A percentile compares a stretch with the other conserved stretches of the same genome.
Conservation (phyloP, 1,140 invertebrate genomes). For the Zaprionus ornatus region DNA sequence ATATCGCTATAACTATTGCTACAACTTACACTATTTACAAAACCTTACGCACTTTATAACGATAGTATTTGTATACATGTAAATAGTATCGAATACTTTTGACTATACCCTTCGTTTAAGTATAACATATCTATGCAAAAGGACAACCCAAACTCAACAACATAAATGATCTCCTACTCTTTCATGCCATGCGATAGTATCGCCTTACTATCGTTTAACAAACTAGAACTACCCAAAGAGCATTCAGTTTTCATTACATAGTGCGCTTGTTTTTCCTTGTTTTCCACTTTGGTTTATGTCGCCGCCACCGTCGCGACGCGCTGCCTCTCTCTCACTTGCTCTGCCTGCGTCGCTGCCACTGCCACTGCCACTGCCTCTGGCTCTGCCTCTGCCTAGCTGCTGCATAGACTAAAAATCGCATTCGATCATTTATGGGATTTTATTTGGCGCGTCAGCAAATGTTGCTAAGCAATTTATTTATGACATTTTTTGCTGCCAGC, state of each 20-base stretch:
- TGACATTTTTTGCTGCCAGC: slow-evolving; percentile 72
- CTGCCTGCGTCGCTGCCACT: slow-evolving; percentile 24
- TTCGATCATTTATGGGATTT: slow-evolving; percentile 84
- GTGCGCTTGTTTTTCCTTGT: slow-evolving; percentile 23
- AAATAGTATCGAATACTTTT: too few species aligned
- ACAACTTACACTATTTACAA: too few species aligned
- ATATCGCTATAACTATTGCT: too few species aligned
- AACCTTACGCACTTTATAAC: too few species aligned
- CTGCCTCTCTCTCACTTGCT: slow-evolving; percentile 7
- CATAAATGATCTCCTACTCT: neutral
- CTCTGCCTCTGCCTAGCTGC: slow-evolving; percentile 39
- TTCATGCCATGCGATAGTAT: neutral
- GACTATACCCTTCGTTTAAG: too few species aligned
- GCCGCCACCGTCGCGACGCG: slow-evolving; percentile 42
- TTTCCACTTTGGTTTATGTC: slow-evolving; percentile 42
- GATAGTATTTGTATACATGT: neutral
- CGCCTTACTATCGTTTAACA: neutral
- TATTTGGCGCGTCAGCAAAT: slow-evolving; percentile 83
- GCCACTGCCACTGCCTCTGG: neutral
- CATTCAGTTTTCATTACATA: slow-evolving; percentile 7
- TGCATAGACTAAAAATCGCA: slow-evolving; percentile 83
- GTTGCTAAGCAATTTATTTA: slow-evolving; percentile 83
- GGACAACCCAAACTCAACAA: too few species aligned
- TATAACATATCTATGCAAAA: too few species aligned
- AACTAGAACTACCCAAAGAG: slow-evolving; percentile 10